Conservation (phyloP, 2,113 vertebrate genomes). For the Neofelis nebulosa region DNA sequence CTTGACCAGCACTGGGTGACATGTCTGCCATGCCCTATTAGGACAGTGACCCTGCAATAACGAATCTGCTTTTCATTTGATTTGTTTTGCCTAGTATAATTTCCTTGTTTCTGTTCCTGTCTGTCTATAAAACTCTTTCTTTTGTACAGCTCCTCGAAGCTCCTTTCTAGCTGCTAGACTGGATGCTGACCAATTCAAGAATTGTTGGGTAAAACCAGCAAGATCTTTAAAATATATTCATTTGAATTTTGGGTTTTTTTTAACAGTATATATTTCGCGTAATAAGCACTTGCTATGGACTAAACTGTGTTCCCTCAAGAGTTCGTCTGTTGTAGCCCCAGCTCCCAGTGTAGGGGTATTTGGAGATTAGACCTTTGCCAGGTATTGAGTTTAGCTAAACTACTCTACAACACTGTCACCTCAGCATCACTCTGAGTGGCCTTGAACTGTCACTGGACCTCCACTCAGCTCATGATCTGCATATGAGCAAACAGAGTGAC, state of each 20-base stretch:
- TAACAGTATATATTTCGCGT: neutral
- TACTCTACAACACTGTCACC: neutral
- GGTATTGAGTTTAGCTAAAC: neutral
- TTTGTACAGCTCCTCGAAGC: neutral
- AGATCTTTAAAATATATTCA: neutral
- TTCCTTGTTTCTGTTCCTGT: neutral
- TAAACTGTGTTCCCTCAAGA: neutral
- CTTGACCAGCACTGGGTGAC: neutral
- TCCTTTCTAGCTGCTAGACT: neutral
- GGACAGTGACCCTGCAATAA: neutral
- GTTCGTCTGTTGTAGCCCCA: neutral
- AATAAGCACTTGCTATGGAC: neutral
- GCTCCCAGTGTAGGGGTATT: neutral
- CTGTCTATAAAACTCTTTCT: neutral
- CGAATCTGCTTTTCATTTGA: neutral
- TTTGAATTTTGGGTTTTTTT: neutral
- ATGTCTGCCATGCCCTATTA: neutral
- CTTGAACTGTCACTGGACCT: neutral
- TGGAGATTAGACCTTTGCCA: neutral
- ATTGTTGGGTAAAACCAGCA: neutral
- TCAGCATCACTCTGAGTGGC: neutral
- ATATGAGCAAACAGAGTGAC: neutral
- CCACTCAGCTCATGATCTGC: neutral
- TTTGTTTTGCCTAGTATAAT: neutral
- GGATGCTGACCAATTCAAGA: neutral